Evolutionary conservation across 2,797 vertebrate species (phyloP), one percentile per base, ranked within the genome.

Genomic region (Alfaro cultratus): DNA sequence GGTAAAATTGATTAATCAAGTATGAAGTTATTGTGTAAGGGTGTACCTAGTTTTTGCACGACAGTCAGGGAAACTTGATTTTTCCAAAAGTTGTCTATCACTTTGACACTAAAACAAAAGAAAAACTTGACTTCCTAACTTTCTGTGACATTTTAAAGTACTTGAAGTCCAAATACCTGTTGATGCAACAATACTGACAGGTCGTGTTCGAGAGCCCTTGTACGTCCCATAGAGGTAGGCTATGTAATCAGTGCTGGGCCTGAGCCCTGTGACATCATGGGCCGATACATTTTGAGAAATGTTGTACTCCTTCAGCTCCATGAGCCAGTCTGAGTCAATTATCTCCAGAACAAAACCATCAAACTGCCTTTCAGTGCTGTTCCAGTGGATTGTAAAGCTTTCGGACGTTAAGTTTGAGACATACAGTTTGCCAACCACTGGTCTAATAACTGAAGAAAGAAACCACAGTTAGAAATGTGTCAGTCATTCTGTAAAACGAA

Each of bases 261-360:
- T 93, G 43, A 99, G 97, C 96, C 97, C 97, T 90, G 96, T 95
- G 93, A 99, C 92, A 75, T 96, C 91, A 86, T 94, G 90, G 67
- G 95, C 97, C 87, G 93, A 94, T 79, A 94, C 94, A 90, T 92
- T 89, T 84, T 91, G 94, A 57, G 97, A 97, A 81, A 98, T 13
- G 83, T 97, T 99, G 94, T 96, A 96, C 86, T 97, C 97, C 92
- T 91, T 89, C 47, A 94, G 95, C 89, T 97, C 96, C 94, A 94
- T 94, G 90, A 97, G 97, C 97, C 97, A 98, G 96, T 97, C 97
- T 84, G 97, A 97, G 96, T 99, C 97, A 97, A 99, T 96, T 94
- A 99, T 96, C 96, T 99, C 98, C 97, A 99, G 94, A 92, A 96
- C 95, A 97, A 98, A 99, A 92, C 80, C 64, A 90, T 98, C 95